Conservation (phyloP, 2,888 invertebrate genomes). For the Himalopsyche anomala region DNA sequence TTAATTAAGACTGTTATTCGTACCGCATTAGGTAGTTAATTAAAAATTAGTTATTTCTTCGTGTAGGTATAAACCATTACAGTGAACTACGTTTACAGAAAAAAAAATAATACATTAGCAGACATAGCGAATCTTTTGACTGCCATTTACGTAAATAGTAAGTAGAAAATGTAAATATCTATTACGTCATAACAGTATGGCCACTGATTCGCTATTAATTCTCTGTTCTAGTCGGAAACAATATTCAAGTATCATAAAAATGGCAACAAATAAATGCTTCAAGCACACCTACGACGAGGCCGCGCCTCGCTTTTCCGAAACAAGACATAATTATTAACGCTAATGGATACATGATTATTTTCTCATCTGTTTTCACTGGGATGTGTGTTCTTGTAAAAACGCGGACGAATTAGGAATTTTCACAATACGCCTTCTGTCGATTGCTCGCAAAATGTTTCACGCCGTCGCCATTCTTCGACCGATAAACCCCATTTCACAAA, state of each 20-base stretch:
- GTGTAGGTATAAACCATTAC: constrained; percentile 38
- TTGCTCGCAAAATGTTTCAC: background rate
- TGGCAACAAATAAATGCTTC: constrained; percentile 79
- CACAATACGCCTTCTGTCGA: constrained; percentile 59
- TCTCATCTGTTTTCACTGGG: constrained; percentile 65
- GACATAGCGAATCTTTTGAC: constrained; percentile 46
- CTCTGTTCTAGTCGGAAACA: constrained; percentile 34
- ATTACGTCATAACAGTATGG: constrained; percentile 45
- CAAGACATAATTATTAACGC: constrained; percentile 61
- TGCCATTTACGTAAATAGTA: constrained; percentile 32
- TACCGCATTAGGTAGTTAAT: constrained; percentile 52
- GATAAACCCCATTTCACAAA: constrained; percentile 43
- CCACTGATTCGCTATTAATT: constrained; percentile 24
- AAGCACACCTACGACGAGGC: constrained; percentile 71
- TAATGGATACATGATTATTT: constrained; percentile 65
- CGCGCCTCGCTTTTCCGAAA: constrained; percentile 52
- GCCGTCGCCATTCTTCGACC: constrained; percentile 28
- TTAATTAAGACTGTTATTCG: constrained; percentile 63
- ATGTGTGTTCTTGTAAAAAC: constrained; percentile 64
- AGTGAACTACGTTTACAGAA: constrained; percentile 45
- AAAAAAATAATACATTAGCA: constrained; percentile 21
- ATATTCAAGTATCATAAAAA: constrained; percentile 70
- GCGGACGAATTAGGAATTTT: constrained; percentile 66
- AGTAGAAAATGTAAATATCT: constrained; percentile 49
- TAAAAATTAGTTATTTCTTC: constrained; percentile 43